These are phyloP conservation scores for Hydrochoerus hydrochaeris DNA, from an alignment of 2,113 vertebrate species.

Conservation along the genomic window DNA sequence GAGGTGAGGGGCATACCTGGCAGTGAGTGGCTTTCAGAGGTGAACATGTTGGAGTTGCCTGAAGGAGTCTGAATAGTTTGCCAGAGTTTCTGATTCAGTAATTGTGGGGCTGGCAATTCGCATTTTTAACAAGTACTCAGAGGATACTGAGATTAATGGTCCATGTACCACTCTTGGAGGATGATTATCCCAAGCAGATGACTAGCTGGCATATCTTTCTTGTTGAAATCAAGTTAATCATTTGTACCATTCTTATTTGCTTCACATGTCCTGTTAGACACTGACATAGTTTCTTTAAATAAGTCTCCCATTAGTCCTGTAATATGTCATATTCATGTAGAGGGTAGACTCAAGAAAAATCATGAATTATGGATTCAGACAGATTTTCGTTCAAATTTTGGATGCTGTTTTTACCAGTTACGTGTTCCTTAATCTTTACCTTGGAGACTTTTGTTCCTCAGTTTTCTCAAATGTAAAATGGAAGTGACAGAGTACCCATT, in stretches of 20 bases:
- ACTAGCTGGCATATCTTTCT: neutral
- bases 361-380: neutral
- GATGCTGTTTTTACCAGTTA: neutral
- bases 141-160: neutral
- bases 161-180: neutral
- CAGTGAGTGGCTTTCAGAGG: neutral
- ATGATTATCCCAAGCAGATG: neutral
- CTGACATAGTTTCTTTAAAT: neutral
- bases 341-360: neutral
- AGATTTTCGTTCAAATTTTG: conserved; percentile 2
- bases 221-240: neutral
- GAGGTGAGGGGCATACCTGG: neutral
- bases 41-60: neutral
- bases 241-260: neutral
- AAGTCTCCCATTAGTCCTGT: neutral
- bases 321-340: neutral
- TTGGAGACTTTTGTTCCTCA: neutral
- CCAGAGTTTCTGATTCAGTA: neutral
- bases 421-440: neutral
- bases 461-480: neutral
- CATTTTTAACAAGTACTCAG: neutral
- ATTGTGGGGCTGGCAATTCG: neutral
- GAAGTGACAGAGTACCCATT: neutral
- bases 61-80: neutral
- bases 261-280: neutral